phyloP scores from a whole-genome alignment of 2,797 vertebrate species.

The Steatocranus sp. region DNA sequence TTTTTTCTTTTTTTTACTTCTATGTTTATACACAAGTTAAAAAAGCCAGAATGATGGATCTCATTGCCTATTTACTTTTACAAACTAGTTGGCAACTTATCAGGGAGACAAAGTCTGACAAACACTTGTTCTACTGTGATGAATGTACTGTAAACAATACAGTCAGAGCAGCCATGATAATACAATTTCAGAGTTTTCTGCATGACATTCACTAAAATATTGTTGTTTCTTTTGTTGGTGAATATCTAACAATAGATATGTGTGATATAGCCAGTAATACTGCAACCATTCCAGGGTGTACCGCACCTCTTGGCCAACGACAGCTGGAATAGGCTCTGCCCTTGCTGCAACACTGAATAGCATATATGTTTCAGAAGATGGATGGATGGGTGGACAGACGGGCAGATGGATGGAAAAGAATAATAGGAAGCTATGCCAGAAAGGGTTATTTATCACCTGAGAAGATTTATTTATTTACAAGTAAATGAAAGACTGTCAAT shows the following conservation, averaged over 20 bases:
- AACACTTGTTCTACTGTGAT: not conserved
- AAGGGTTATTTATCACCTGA: not conserved
- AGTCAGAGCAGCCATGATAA: not conserved
- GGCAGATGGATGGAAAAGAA: rapidly evolving
- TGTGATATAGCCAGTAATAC: not conserved
- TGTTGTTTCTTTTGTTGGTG: not conserved
- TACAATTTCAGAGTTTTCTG: not conserved
- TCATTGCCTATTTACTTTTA: not conserved
- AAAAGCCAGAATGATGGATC: not conserved
- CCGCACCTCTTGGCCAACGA: not conserved
- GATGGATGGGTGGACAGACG: rapidly evolving
- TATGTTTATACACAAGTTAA: not conserved
- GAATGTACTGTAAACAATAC: not conserved
- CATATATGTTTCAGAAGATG: not conserved
- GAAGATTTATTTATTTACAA: not conserved
- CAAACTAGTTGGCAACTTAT: not conserved
- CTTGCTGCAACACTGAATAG: not conserved
- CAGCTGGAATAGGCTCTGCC: not conserved
- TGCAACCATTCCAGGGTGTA: not conserved
- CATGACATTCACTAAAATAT: no score
- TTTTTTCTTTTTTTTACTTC: not conserved
- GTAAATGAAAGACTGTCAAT: not conserved
- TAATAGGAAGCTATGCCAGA: not conserved
- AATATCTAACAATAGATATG: not conserved
- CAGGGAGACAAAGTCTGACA: not conserved